phyloP scores from a whole-genome alignment of 2,113 vertebrate species.

The Gila orcuttii region DNA sequence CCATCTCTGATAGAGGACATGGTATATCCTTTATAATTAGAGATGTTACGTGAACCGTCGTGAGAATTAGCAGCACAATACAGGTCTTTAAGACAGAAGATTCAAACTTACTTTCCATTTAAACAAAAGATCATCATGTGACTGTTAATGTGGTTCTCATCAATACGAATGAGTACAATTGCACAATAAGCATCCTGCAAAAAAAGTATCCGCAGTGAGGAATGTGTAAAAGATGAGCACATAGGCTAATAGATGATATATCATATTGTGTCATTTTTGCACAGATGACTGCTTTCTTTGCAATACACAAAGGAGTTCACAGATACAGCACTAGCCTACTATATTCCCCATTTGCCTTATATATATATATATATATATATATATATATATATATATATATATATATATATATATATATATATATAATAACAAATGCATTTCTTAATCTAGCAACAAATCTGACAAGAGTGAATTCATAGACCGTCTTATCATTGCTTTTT shows the following conservation, averaged over 20 bases:
- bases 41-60: conserved; percentile 38
- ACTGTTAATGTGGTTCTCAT: conserved; percentile 10
- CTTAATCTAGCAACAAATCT: not conserved
- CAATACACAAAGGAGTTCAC: not conserved
- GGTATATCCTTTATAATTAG: not conserved
- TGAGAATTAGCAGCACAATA: conserved; percentile 67
- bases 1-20: not conserved
- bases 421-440: not conserved
- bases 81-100: conserved; percentile 65
- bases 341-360: not conserved
- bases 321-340: conserved; percentile 3
- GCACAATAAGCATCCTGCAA: not conserved
- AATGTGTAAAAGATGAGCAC: not conserved
- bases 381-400: no score
- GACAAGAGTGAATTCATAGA: not conserved
- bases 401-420: no score
- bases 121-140: conserved; percentile 43
- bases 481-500: not conserved
- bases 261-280: conserved; percentile 8
- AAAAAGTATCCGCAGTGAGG: not conserved
- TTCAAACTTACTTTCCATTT: conserved; percentile 44
- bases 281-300: not conserved
- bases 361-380: no score
- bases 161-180: not conserved
- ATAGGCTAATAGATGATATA: no score